phyloP scores from a whole-genome alignment of 2,113 vertebrate genomes.

The Odontophorus gujanensis region DNA sequence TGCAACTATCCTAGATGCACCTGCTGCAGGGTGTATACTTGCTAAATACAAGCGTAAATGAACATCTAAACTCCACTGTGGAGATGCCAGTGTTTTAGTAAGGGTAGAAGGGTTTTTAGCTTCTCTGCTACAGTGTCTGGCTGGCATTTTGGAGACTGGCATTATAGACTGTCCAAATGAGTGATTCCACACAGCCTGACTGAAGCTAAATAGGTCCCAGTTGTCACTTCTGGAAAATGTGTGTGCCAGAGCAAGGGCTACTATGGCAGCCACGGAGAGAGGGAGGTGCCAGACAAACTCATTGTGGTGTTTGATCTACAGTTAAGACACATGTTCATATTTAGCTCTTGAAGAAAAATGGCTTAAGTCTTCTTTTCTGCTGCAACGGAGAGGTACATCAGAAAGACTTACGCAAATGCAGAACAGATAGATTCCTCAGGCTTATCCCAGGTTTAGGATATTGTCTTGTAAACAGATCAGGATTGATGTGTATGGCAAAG shows the following conservation, averaged over 20 bases:
- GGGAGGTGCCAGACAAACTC: neutral
- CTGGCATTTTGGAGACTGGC: neutral
- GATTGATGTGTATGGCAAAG: neutral
- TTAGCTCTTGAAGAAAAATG: neutral
- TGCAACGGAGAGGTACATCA: neutral
- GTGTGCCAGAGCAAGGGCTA: neutral
- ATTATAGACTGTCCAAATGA: neutral
- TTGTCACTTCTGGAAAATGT: neutral
- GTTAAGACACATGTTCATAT: neutral
- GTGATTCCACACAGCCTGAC: neutral
- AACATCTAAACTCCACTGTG: neutral
- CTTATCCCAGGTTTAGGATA: neutral
- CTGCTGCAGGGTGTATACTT: neutral
- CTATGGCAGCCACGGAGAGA: neutral
- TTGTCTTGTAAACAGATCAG: neutral
- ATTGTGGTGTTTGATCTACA: neutral
- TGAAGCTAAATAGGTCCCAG: neutral
- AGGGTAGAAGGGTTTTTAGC: neutral
- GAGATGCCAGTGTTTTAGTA: neutral
- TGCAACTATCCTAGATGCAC: rapidly evolving
- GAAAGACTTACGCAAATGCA: neutral
- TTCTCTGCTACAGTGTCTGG: neutral
- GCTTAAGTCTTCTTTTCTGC: neutral
- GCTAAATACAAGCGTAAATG: neutral
- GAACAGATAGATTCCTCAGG: neutral